Percentiles rank a stretch among this genome's conserved stretches.
phyloP scores from a whole-genome alignment of 2,888 invertebrate species.

The Aleiodes testaceus region DNA sequence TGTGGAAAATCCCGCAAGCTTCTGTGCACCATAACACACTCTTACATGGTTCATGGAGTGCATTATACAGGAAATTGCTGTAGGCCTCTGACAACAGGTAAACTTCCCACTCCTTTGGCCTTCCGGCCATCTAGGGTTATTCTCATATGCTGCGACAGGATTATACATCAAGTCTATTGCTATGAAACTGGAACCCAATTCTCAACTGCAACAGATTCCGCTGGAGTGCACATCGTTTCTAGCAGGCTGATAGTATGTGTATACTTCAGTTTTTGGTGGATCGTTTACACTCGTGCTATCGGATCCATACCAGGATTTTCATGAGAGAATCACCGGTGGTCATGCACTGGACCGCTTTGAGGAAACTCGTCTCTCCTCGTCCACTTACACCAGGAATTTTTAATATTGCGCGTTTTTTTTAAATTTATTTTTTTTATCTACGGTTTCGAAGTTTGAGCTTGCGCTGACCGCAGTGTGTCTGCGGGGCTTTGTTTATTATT shows the following conservation, averaged over 20 bases:
- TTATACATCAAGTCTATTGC: slow-evolving; percentile 20
- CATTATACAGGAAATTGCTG: slow-evolving; percentile 23
- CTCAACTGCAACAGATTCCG: slow-evolving; percentile 10
- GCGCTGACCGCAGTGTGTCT: slow-evolving; percentile 6
- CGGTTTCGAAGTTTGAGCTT: slow-evolving; percentile 21
- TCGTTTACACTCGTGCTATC: slow-evolving; percentile 29
- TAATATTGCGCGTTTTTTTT: slow-evolving; percentile 50
- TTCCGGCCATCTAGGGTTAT: too few relatives aligned
- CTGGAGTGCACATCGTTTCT: background rate
- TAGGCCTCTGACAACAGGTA: slow-evolving; percentile 30
- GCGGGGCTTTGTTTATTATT: background rate
- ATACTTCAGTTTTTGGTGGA: background rate
- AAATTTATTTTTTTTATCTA: background rate
- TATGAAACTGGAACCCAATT: slow-evolving; percentile 25
- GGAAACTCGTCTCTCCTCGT: slow-evolving; percentile 42
- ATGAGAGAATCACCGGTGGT: slow-evolving; percentile 43
- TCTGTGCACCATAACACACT: slow-evolving; percentile 17
- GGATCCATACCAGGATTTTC: slow-evolving; percentile 41
- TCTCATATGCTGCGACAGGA: background rate
- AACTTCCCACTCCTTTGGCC: slow-evolving; percentile 2
- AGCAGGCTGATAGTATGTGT: too few relatives aligned
- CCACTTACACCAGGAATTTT: slow-evolving; percentile 51
- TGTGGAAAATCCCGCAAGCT: slow-evolving; percentile 19
- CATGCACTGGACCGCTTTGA: slow-evolving; percentile 47
- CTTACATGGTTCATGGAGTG: slow-evolving; percentile 27